Base-by-base conservation (phyloP, 2,797 vertebrate species). In the Characodon lateralis region DNA sequence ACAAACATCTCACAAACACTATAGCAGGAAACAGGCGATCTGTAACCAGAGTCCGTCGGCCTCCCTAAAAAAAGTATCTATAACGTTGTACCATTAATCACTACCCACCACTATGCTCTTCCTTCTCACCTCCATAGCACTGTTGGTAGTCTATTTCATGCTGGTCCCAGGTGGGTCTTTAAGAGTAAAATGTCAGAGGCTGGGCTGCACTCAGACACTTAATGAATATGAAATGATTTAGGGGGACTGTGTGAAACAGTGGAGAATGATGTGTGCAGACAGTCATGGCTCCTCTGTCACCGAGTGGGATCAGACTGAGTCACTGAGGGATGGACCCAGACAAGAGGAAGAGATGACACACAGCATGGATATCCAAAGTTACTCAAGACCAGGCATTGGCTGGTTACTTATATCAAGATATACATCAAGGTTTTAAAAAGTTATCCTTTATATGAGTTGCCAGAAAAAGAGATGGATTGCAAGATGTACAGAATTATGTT, bases 221-320 rank as follows among this genome's bases (percentile, higher is more conserved):
- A 91, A 93, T 90, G 89, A 91, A 93, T 91, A 92, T 92, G 88
- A 93, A 93, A 93, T 87, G 91, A 94, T 91, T 91, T 83, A 88
- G 78, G 85, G 73, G 78, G 75, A 77, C 80, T 90, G 86, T 91
- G 91, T 90, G 91, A 89, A 88, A 84, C 77, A 78, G 68, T 72
- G 20, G 53, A 85, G 78, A 82, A 78, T 22, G 72, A 70, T 43
- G 73, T 81, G 79, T 74, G 72, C 88, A 90, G 86, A 85, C 88
- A 84, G 81, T 72, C 74, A 46, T 1, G 77, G 80, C 76, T 79
- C 76, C 73, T 81, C 77, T 77, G 85, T 88, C 83, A 73, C 73
- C 75, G 72, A 77, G 80, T 79, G 81, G 77, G 84, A 79, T 83
- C 79, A 63, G 81, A 85, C 55, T 83, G 86, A 85, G 84, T 73